phyloP scores from a whole-genome alignment of 1,140 invertebrate species.

The Cydia splendana region DNA sequence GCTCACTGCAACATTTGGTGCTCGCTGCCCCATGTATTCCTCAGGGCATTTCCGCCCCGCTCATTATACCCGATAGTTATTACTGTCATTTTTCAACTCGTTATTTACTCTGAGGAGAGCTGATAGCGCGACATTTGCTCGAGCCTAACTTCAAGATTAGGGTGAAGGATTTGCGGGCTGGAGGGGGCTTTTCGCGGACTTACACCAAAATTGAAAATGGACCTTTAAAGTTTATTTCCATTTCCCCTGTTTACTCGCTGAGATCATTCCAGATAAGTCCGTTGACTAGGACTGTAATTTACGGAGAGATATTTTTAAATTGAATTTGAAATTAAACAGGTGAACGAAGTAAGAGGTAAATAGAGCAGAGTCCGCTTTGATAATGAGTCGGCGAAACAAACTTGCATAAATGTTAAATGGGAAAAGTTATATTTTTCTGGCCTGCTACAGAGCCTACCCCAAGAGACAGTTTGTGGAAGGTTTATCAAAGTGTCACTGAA shows the following conservation, averaged over 20 bases:
- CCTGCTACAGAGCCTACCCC: conserved; percentile 17
- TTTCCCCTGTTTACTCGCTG: conserved; percentile 39
- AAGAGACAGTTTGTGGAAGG: conserved; percentile 36
- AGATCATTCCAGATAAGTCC: conserved; percentile 39
- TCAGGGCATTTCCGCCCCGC: conserved; percentile 71
- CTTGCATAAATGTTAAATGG: conserved; percentile 30
- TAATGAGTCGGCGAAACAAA: conserved; percentile 16
- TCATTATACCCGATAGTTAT: conserved; percentile 78
- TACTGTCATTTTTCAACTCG: conserved; percentile 79
- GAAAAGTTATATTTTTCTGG: conserved; percentile 30
- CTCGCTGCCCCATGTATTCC: conserved; percentile 68
- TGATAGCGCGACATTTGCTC: conserved; percentile 76
- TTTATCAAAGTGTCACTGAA: conserved; percentile 47
- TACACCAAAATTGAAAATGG: conserved; percentile 70
- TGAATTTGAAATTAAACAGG: conserved; percentile 30
- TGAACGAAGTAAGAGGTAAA: conserved; percentile 23
- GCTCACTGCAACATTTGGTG: conserved; percentile 70
- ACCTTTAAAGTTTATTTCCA: conserved; percentile 46
- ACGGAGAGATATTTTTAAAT: conserved; percentile 32
- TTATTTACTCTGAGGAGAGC: conserved; percentile 76
- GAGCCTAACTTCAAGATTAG: conserved; percentile 66
- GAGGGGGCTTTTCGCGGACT: conserved; percentile 59
- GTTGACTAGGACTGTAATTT: conserved; percentile 37
- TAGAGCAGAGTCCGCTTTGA: not conserved
- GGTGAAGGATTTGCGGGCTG: conserved; percentile 66